These are phyloP conservation scores for Xanthorhoe designata DNA, from an alignment of 2,888 invertebrate species.

Conservation along the genomic window DNA sequence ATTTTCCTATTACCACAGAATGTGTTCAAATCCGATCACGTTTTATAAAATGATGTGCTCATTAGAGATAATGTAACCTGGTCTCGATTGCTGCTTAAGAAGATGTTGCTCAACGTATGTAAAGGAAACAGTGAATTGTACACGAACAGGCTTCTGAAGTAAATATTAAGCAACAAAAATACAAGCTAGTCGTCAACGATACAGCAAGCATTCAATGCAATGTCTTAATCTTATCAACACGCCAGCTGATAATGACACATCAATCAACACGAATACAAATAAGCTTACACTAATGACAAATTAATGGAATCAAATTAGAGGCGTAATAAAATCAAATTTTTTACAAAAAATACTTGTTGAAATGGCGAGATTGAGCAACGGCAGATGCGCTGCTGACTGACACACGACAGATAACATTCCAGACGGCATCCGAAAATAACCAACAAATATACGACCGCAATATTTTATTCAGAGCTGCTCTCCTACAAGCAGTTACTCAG, in stretches of 20 bases:
- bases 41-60: slow-evolving; percentile 4
- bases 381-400: slow-evolving; percentile 43
- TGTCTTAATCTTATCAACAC: slow-evolving; percentile 18
- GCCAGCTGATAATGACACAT: slow-evolving; percentile 10
- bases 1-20: slow-evolving; percentile 30
- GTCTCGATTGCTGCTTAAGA: neutral
- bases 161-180: neutral
- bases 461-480: slow-evolving; percentile 17
- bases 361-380: slow-evolving; percentile 26
- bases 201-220: slow-evolving; percentile 15
- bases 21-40: slow-evolving; percentile 19
- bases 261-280: slow-evolving; percentile 10
- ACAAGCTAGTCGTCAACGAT: neutral
- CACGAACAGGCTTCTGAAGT: neutral
- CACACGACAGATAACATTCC: slow-evolving; percentile 43
- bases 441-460: slow-evolving; percentile 17
- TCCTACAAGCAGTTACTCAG: neutral
- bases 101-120: neutral
- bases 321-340: slow-evolving; percentile 16
- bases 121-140: neutral
- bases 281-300: slow-evolving; percentile 17
- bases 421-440: slow-evolving; percentile 18
- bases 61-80: neutral
- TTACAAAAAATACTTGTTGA: slow-evolving; percentile 14
- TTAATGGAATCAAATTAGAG: slow-evolving; percentile 10